Evolutionary conservation across 1,140 invertebrate species (phyloP).

Genomic region (Elymnias hypermnestra): DNA sequence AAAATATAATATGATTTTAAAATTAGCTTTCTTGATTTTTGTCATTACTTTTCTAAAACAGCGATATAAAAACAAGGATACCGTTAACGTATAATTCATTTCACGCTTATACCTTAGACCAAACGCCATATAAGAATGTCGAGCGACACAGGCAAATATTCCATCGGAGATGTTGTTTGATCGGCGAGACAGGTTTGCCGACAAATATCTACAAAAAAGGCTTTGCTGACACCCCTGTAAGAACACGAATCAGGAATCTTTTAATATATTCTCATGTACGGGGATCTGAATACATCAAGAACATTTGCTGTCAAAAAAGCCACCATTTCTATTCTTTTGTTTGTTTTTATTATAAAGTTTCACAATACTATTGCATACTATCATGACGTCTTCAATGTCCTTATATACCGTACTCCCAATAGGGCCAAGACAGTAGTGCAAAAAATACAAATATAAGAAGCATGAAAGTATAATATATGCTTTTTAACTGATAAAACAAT

Average conservation of each 20-base stretch:
- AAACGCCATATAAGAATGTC: constrained; percentile 37
- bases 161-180: constrained; percentile 69
- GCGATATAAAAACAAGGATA: too few species aligned
- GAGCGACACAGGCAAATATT: constrained; percentile 62
- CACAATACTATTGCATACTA: too few species aligned
- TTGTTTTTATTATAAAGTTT: not conserved
- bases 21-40: too few species aligned
- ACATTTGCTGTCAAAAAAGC: not conserved
- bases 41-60: too few species aligned
- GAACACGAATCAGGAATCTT: constrained; percentile 18
- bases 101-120: constrained; percentile 23
- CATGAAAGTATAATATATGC: too few species aligned
- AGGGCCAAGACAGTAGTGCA: too few species aligned
- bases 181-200: constrained; percentile 63
- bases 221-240: constrained; percentile 27
- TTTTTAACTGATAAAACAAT: too few species aligned
- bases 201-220: constrained; percentile 55
- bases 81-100: too few species aligned
- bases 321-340: not conserved
- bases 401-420: too few species aligned
- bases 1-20: too few species aligned
- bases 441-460: too few species aligned
- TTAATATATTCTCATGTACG: constrained; percentile 27
- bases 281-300: constrained; percentile 6
- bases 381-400: too few species aligned